Evolutionary conservation across 2,888 invertebrate species (phyloP).

Genomic region (Drosophila basisetae): DNA sequence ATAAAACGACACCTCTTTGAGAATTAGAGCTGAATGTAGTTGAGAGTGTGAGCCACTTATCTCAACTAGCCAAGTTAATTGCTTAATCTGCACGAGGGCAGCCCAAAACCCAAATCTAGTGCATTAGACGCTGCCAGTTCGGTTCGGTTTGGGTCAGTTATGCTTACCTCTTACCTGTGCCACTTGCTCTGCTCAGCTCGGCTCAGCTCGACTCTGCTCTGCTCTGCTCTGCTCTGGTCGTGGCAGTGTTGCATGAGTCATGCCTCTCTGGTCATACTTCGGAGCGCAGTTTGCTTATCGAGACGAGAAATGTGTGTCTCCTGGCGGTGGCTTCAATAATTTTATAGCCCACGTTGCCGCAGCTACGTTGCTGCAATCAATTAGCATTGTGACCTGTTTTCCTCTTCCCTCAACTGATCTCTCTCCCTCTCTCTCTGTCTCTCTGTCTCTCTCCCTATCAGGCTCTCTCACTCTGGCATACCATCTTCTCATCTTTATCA

Average conservation of each 20-base stretch:
- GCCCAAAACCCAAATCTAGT: constrained; percentile 24
- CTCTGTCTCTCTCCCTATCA: constrained; percentile 6
- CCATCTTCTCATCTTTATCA: constrained; percentile 55
- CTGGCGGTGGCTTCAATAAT: constrained; percentile 74
- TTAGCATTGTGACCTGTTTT: constrained; percentile 79
- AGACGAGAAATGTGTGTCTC: constrained; percentile 75
- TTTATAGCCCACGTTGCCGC: constrained; percentile 73
- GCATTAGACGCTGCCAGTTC: constrained; percentile 58
- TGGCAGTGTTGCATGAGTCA: constrained; percentile 2
- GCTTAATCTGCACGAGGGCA: constrained; percentile 75
- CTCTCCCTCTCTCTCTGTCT: constrained; percentile 6
- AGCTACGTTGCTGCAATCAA: constrained; percentile 68
- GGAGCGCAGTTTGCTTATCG: constrained; percentile 74
- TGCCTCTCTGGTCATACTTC: constrained; percentile 29
- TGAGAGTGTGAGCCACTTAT: constrained; percentile 60
- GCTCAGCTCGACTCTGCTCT: no score
- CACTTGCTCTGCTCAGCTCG: not conserved
- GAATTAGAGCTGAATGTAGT: constrained; percentile 5
- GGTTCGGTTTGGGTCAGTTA: constrained; percentile 12
- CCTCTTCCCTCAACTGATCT: constrained; percentile 11
- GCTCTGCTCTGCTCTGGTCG: not conserved
- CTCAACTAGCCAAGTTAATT: constrained; percentile 79
- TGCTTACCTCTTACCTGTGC: constrained; percentile 21
- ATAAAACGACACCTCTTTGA: constrained; percentile 52
- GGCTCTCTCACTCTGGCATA: constrained; percentile 7